Conservation (phyloP, 2,113 vertebrate genomes). For the Erythrocebus patas region DNA sequence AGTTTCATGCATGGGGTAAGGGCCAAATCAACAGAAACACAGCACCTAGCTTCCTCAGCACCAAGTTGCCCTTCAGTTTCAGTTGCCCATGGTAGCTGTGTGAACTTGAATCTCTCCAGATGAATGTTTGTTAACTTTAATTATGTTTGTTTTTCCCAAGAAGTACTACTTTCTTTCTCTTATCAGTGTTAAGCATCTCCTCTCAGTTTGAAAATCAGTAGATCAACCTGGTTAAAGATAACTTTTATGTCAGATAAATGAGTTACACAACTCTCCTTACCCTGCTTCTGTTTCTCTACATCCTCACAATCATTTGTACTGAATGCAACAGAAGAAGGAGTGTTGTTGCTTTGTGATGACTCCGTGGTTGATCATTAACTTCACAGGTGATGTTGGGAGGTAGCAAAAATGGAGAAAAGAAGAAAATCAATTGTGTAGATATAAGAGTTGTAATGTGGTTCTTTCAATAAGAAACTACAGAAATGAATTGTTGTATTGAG, state of each 20-base stretch:
- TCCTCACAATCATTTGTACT: not conserved
- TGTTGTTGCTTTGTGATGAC: not conserved
- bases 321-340: not conserved
- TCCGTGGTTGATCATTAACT: not conserved
- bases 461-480: not conserved
- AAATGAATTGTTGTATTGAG: not conserved
- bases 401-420: constrained; percentile 4
- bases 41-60: not conserved
- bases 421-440: not conserved
- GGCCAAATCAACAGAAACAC: not conserved
- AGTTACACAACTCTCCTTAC: not conserved
- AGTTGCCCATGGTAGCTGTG: not conserved
- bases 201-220: constrained; percentile 11
- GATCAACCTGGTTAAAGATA: not conserved
- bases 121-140: not conserved
- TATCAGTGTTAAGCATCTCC: not conserved
- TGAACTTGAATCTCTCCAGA: not conserved
- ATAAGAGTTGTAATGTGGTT: not conserved
- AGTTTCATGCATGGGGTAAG: not conserved
- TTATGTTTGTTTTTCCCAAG: not conserved
- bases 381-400: not conserved
- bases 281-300: not conserved
- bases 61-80: not conserved
- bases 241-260: not conserved
- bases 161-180: not conserved